A percentile compares a stretch with the other conserved stretches of the same genome.
Conservation (phyloP, 53 echinoderm and acorn worm species). For the Astropecten irregularis region DNA sequence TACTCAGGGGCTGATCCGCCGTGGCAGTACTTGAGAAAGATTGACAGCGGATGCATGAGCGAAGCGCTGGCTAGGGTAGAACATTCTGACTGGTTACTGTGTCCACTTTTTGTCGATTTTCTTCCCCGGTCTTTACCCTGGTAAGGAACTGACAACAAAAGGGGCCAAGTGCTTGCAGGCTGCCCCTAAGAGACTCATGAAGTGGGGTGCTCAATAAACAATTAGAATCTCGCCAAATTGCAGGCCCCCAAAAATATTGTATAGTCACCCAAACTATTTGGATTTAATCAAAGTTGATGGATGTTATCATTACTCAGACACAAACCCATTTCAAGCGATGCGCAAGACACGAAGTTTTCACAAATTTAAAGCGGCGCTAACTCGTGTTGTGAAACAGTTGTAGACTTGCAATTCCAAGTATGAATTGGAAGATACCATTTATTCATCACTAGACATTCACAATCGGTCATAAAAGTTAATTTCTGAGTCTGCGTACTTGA, state of each 20-base stretch:
- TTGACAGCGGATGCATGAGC: constrained; percentile 49
- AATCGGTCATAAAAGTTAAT: too few relatives aligned
- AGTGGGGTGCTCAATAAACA: constrained; percentile 50
- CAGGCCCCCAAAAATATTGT: neutral
- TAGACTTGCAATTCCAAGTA: too few relatives aligned
- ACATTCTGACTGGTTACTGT: constrained; percentile 45
- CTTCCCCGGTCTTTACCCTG: neutral
- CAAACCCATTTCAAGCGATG: too few relatives aligned
- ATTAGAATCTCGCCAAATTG: constrained; percentile 21
- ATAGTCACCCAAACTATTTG: constrained; percentile 22
- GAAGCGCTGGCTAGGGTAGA: neutral
- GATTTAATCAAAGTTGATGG: constrained; percentile 48
- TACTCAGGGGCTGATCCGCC: constrained; percentile 17
- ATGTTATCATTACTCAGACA: neutral
- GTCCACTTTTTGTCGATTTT: constrained; percentile 57
- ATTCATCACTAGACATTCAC: too few relatives aligned
- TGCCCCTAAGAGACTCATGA: constrained; percentile 1
- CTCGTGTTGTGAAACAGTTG: too few relatives aligned
- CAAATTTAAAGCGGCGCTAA: too few relatives aligned
- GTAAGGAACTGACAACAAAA: constrained; percentile 51
- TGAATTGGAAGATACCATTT: too few relatives aligned
- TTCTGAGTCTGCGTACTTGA: too few relatives aligned
- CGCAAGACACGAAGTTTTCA: too few relatives aligned
- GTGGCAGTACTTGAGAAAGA: constrained; percentile 48
- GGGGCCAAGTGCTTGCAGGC: constrained; percentile 44